Conservation (phyloP, 1,140 invertebrate species). For the Conus ventricosus region DNA sequence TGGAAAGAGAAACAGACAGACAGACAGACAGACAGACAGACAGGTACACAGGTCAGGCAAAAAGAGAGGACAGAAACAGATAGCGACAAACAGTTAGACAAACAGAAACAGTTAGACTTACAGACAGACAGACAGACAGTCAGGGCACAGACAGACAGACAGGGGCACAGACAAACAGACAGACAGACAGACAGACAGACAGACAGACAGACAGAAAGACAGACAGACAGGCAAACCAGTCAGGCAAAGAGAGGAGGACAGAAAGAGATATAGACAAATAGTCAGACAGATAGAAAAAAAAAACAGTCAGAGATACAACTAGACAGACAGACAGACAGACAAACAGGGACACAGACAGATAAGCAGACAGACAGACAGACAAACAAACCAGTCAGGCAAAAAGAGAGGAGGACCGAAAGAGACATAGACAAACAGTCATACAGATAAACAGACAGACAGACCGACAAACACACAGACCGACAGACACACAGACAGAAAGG, state of each 20-base stretch:
- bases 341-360: neutral
- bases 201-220: neutral
- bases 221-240: neutral
- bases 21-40: neutral
- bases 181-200: neutral
- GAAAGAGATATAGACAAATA: neutral
- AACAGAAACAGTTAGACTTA: neutral
- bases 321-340: neutral
- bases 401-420: neutral
- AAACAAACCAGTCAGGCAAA: neutral
- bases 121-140: neutral
- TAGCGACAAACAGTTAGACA: neutral
- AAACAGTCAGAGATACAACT: neutral
- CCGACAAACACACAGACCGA: neutral
- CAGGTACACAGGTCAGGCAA: neutral
- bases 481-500: neutral
- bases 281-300: neutral
- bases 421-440: neutral
- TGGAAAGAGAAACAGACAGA: neutral
- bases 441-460: neutral
- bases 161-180: neutral
- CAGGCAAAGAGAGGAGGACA: neutral
- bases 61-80: neutral
- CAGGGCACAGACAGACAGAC: neutral
- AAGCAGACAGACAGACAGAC: conserved; percentile 1